Percentiles rank a stretch among this genome's conserved stretches.
These are phyloP conservation scores for Datnioides undecimradiatus DNA, from an alignment of 2,113 vertebrate species.

Conservation along the genomic window DNA sequence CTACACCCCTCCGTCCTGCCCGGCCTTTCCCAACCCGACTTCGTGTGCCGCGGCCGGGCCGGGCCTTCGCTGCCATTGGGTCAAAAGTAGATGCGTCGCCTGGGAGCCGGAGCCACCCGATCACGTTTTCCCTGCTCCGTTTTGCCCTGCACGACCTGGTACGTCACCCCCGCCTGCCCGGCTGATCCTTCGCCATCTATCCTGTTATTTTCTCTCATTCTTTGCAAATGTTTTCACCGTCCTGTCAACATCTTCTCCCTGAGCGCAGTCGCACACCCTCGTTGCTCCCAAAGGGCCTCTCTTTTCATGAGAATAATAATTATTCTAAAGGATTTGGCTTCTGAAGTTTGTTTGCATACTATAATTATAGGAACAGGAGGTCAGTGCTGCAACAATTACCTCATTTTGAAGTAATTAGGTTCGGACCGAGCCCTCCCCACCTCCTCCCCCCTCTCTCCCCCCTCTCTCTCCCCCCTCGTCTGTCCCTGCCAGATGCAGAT, in stretches of 20 bases:
- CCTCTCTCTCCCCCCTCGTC: not conserved
- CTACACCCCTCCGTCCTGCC: constrained; percentile 85
- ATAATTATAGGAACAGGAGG: constrained; percentile 70
- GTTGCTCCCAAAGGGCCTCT: not conserved
- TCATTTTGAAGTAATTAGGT: constrained; percentile 65
- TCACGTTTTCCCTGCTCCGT: constrained; percentile 78
- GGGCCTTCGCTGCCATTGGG: constrained; percentile 87
- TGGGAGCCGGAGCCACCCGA: constrained; percentile 83
- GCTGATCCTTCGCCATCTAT: not conserved
- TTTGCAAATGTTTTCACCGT: not conserved
- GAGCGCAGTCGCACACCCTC: not conserved
- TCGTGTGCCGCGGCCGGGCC: constrained; percentile 81
- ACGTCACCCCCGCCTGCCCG: not conserved
- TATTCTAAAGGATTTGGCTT: constrained; percentile 34
- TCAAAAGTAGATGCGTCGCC: constrained; percentile 75
- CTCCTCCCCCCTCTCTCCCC: not conserved
- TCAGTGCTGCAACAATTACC: constrained; percentile 65
- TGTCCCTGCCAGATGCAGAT: constrained; percentile 38
- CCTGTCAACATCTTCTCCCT: not conserved
- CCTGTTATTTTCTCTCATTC: not conserved
- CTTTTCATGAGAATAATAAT: constrained; percentile 39
- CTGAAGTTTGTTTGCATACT: constrained; percentile 62
- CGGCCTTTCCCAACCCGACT: constrained; percentile 66
- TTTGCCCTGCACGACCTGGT: constrained; percentile 86
- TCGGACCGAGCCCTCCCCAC: not conserved